These are phyloP conservation scores for Chromoteleia sp. DNA, from an alignment of 2,888 invertebrate species.

Conservation along the genomic window DNA sequence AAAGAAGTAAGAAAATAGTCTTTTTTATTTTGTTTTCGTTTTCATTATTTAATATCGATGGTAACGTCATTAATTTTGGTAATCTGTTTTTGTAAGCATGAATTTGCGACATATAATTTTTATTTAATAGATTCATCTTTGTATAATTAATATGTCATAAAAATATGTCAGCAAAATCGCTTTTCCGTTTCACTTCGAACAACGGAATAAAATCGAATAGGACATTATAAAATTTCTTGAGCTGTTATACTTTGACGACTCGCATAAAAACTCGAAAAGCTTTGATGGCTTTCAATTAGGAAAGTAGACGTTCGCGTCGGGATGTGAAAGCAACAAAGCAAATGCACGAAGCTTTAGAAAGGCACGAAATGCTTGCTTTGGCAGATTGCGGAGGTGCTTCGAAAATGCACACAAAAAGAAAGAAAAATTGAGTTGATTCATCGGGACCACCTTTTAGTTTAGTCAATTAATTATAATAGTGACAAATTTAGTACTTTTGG, in stretches of 20 bases:
- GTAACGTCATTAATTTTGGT: too few species aligned
- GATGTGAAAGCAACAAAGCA: conserved; percentile 55
- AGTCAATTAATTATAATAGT: too few species aligned
- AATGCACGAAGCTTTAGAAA: conserved; percentile 40
- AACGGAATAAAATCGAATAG: conserved; percentile 23
- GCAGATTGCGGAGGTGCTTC: not conserved
- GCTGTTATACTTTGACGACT: conserved; percentile 34
- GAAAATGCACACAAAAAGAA: not conserved
- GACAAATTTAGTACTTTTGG: too few species aligned
- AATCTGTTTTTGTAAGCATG: too few species aligned
- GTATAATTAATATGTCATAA: too few species aligned
- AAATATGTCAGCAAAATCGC: conserved; percentile 9
- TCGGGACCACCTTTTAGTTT: too few species aligned
- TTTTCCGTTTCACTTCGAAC: conserved; percentile 9
- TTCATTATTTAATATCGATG: too few species aligned
- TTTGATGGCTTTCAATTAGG: conserved; percentile 60
- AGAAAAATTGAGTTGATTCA: too few species aligned
- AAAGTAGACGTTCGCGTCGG: conserved; percentile 57
- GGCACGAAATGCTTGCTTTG: conserved; percentile 34
- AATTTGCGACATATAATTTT: not conserved
- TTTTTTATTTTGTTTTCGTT: too few species aligned
- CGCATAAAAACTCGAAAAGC: conserved; percentile 38
- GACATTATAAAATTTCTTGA: conserved; percentile 29
- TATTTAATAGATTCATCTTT: too few species aligned
- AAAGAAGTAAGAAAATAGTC: too few species aligned